phyloP scores from a whole-genome alignment of 30 jellyfish, hydroid and myxozoan species.

The Aurelia aurita complex sp. Pacific region DNA sequence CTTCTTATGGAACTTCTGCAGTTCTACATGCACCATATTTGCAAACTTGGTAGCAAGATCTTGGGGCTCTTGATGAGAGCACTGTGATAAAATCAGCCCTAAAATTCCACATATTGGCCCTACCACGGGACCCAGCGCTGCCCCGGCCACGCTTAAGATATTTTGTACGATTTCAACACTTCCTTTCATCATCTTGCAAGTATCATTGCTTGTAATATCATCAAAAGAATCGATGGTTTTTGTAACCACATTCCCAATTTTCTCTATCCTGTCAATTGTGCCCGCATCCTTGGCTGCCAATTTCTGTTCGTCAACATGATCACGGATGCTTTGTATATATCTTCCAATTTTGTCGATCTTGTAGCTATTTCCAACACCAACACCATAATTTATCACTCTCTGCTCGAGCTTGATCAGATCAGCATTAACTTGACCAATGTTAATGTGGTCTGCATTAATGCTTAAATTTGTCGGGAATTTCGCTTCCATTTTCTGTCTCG shows the following conservation, averaged over 20 bases:
- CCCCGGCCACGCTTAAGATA: slow-evolving; percentile 2
- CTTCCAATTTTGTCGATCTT: slow-evolving; percentile 9
- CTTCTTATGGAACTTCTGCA: slow-evolving; percentile 18
- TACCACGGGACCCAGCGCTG: slow-evolving; percentile 3
- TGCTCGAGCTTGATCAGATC: neutral
- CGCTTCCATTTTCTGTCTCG: too few species aligned
- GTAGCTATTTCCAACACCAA: neutral
- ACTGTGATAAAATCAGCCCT: neutral
- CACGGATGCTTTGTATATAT: neutral
- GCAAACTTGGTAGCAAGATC: slow-evolving; percentile 8
- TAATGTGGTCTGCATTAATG: too few species aligned
- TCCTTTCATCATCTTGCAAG: neutral
- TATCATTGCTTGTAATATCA: slow-evolving; percentile 11
- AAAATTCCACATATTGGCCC: slow-evolving; percentile 1
- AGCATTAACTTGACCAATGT: too few species aligned
- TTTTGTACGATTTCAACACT: neutral
- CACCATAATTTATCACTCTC: neutral
- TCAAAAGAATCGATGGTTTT: neutral
- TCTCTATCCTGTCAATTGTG: neutral
- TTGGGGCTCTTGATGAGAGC: neutral
- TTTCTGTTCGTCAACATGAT: neutral
- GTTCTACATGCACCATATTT: slow-evolving; percentile 1
- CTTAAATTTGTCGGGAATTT: too few species aligned
- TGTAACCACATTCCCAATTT: neutral
- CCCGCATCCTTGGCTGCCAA: neutral